Conservation (phyloP, 1,140 invertebrate species). For the Lordiphosa mommai region DNA sequence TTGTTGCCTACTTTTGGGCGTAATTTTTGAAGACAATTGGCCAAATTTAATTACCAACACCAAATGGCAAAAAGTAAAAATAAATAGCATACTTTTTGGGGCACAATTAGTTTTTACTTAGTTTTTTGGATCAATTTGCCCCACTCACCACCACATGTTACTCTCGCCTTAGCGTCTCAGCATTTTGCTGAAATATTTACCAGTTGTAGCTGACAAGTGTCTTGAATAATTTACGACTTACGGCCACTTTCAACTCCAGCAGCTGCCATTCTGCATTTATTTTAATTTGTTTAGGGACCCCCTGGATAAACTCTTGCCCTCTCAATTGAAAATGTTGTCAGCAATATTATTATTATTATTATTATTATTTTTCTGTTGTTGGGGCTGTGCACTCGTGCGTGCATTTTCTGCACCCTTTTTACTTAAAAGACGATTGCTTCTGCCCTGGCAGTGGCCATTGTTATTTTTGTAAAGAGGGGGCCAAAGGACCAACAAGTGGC, state of each 20-base stretch:
- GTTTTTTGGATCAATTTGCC: too few species aligned
- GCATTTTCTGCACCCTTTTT: constrained; percentile 52
- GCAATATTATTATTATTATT: constrained; percentile 52
- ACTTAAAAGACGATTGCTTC: constrained; percentile 48
- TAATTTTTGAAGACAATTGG: constrained; percentile 22
- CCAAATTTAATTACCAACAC: constrained; percentile 68
- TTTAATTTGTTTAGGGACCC: constrained; percentile 40
- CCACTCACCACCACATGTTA: constrained; percentile 27
- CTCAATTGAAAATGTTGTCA: constrained; percentile 55
- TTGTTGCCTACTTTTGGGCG: constrained; percentile 56
- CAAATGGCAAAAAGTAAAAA: constrained; percentile 49
- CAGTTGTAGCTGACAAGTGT: constrained; percentile 69
- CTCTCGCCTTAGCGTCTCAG: constrained; percentile 6
- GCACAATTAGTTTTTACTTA: constrained; percentile 13
- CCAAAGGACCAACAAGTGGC: constrained; percentile 44
- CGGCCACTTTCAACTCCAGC: constrained; percentile 35
- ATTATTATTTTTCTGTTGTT: constrained; percentile 24
- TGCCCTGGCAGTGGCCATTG: constrained; percentile 7
- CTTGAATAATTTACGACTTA: constrained; percentile 70
- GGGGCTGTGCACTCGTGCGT: constrained; percentile 44
- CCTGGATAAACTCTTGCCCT: constrained; percentile 8
- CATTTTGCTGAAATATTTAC: constrained; percentile 27
- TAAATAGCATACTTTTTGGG: constrained; percentile 36
- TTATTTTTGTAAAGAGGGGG: constrained; percentile 7
- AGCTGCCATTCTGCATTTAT: constrained; percentile 56